Conservation (phyloP, 2,113 vertebrate genomes). For the Menura novaehollandiae region DNA sequence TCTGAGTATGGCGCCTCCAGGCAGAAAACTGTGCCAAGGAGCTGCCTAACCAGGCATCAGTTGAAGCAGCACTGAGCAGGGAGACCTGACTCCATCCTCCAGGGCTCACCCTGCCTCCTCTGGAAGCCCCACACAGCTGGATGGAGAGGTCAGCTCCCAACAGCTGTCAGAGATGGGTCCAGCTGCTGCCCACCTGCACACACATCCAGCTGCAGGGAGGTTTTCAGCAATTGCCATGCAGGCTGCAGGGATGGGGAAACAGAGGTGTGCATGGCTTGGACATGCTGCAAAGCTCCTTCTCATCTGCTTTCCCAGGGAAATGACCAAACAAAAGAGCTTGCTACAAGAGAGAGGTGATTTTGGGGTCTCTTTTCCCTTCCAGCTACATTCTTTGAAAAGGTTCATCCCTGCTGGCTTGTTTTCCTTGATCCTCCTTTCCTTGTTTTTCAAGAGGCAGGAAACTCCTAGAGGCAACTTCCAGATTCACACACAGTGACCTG, state of each 20-base stretch:
- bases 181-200: background rate
- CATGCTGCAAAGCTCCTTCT: background rate
- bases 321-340: background rate
- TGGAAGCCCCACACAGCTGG: background rate
- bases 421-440: background rate
- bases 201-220: background rate
- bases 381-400: background rate
- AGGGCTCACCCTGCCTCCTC: background rate
- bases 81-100: background rate
- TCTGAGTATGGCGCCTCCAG: background rate
- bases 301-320: background rate
- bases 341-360: background rate
- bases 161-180: background rate
- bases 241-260: background rate
- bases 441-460: background rate
- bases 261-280: background rate
- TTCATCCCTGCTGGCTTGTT: background rate
- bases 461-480: background rate
- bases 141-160: background rate
- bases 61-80: background rate
- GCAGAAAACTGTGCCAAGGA: background rate
- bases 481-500: background rate
- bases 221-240: background rate
- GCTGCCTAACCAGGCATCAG: background rate
- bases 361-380: background rate